A percentile compares a stretch with the other conserved stretches of the same genome.
Conservation (phyloP, 2,888 invertebrate genomes). For the Archaeoteleia sp. region DNA sequence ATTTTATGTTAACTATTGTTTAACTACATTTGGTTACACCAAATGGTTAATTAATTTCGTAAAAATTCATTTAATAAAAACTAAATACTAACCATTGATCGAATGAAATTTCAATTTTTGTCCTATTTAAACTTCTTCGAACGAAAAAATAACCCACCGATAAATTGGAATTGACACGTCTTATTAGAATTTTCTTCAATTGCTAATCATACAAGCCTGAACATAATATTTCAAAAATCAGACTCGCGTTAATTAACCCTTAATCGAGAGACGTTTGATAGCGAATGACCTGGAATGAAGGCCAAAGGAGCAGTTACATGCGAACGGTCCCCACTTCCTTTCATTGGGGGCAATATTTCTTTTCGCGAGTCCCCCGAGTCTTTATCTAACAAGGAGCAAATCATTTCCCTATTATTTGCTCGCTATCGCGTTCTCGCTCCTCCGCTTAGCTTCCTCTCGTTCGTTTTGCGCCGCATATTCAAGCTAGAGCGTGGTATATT, state of each 20-base stretch:
- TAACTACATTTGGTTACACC: no score
- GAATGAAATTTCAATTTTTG: no score
- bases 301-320: constrained; percentile 69
- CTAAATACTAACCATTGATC: no score
- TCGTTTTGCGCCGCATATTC: constrained; percentile 68
- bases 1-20: no score
- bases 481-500: constrained; percentile 65
- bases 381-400: constrained; percentile 75
- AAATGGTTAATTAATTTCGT: no score
- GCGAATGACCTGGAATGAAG: constrained; percentile 66
- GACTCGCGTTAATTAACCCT: constrained; percentile 65
- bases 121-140: no score
- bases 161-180: no score
- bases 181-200: constrained; percentile 44
- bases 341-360: constrained; percentile 74
- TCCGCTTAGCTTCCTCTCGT: constrained; percentile 61
- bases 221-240: constrained; percentile 47
- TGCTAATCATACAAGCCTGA: constrained; percentile 40
- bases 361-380: constrained; percentile 71
- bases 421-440: constrained; percentile 69
- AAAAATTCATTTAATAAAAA: no score
- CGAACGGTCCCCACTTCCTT: constrained; percentile 69
- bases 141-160: no score
- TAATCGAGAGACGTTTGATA: constrained; percentile 68
- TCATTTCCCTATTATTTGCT: constrained; percentile 75